Percentiles rank a stretch among this genome's conserved stretches.
These are phyloP conservation scores for Candidula unifasciata DNA, from an alignment of 2,888 invertebrate species.

Conservation along the genomic window DNA sequence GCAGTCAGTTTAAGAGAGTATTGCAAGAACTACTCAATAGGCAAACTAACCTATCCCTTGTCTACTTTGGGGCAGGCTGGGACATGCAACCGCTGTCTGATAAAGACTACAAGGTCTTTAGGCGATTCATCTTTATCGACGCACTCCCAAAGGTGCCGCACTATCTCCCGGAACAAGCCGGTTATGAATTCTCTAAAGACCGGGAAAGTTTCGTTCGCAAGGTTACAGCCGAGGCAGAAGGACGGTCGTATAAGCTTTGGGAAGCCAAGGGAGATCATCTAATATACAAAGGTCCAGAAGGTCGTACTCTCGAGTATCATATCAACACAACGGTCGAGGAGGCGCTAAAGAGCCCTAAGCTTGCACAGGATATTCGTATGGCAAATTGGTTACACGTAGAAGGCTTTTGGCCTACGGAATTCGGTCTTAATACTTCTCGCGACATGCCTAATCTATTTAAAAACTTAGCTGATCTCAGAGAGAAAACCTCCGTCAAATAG, in stretches of 20 bases:
- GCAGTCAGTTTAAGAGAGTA: neutral
- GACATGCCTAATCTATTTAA: neutral
- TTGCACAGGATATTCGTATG: neutral
- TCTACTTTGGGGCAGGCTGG: constrained; percentile 11
- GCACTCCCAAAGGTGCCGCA: neutral
- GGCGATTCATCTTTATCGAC: neutral
- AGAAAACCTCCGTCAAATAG: no score
- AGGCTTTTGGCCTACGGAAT: neutral
- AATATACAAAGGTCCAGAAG: no score
- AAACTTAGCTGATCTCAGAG: no score
- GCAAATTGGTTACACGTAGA: constrained; percentile 5
- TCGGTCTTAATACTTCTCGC: no score
- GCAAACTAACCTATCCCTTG: neutral
- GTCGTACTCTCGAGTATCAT: neutral
- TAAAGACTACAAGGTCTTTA: neutral
- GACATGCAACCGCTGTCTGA: constrained; percentile 2
- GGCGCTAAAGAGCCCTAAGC: neutral
- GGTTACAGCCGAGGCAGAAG: no score
- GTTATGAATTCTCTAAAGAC: no score
- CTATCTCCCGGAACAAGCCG: no score
- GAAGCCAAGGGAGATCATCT: neutral
- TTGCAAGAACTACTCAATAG: neutral
- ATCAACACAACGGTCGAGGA: constrained; percentile 21
- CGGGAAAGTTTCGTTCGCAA: no score
- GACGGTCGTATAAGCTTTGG: neutral